phyloP scores from a whole-genome alignment of 2,797 vertebrate genomes.

The Stomatorhinus walkeri region DNA sequence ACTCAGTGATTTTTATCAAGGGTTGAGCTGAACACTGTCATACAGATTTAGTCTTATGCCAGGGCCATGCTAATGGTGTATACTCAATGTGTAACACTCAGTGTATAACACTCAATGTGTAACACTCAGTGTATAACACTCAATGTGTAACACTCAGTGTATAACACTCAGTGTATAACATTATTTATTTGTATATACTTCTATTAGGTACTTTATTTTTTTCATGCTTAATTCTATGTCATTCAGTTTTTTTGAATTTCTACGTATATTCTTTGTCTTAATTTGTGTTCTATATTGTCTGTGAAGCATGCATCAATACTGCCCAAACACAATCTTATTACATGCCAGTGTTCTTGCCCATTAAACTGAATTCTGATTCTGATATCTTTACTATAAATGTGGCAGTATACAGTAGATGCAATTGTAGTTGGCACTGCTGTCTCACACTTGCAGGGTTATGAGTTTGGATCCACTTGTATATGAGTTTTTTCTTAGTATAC shows the following conservation, averaged over 20 bases:
- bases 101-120: neutral
- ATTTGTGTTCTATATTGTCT: neutral
- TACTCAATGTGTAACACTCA: neutral
- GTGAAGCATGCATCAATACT: neutral
- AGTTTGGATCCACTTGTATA: neutral
- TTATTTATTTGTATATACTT: neutral
- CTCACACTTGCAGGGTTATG: neutral
- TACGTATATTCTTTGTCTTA: neutral
- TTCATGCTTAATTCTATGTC: neutral
- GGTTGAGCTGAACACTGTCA: neutral
- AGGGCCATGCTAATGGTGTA: neutral
- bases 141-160: neutral
- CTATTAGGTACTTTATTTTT: neutral
- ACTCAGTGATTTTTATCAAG: neutral
- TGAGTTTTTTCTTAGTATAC: neutral
- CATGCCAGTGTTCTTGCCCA: neutral
- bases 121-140: too few relatives aligned
- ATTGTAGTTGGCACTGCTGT: neutral
- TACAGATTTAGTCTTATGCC: neutral
- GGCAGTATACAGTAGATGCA: neutral
- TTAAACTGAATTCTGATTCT: neutral
- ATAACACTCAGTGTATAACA: neutral
- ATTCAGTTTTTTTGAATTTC: neutral
- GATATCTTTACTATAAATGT: neutral
- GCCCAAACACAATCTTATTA: neutral